Evolutionary conservation across 53 echinoderm and acorn worm genomes (phyloP).

Genomic region (Paelopatides confundens): DNA sequence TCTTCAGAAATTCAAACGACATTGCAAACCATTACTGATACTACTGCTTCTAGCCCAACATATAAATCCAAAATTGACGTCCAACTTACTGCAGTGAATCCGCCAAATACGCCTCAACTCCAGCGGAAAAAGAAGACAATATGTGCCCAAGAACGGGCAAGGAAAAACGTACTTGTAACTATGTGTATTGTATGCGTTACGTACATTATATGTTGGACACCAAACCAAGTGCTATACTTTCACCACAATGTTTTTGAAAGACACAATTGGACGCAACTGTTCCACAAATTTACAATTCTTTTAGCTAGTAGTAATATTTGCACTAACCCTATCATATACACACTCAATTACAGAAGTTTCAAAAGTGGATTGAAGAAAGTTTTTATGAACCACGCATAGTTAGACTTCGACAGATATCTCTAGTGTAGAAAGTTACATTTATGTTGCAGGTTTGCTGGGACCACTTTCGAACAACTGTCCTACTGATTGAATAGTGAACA

Average conservation of each 20-base stretch:
- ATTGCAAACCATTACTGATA: no score
- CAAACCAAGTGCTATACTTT: slow-evolving; percentile 13
- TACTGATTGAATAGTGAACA: no score
- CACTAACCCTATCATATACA: slow-evolving; percentile 21
- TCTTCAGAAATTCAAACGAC: no score
- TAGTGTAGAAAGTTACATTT: no score
- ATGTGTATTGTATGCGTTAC: slow-evolving; percentile 11
- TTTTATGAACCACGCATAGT: not conserved
- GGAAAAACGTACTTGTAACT: not conserved
- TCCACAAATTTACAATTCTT: slow-evolving; percentile 16
- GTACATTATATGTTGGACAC: slow-evolving; percentile 28
- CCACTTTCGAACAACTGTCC: no score
- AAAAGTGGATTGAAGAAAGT: slow-evolving; percentile 12
- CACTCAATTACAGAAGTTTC: slow-evolving; percentile 23
- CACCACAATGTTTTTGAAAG: not conserved
- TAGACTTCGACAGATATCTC: no score
- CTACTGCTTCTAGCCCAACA: no score
- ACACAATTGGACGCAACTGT: slow-evolving; percentile 25
- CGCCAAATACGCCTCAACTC: not conserved
- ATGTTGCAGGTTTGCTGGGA: no score
- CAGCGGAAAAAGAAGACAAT: not conserved
- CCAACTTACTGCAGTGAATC: no score
- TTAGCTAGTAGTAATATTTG: slow-evolving; percentile 1
- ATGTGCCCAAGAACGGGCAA: not conserved
- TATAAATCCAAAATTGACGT: no score